Conservation (phyloP, 2,888 invertebrate genomes). For the Tuberolachnus salignus region DNA sequence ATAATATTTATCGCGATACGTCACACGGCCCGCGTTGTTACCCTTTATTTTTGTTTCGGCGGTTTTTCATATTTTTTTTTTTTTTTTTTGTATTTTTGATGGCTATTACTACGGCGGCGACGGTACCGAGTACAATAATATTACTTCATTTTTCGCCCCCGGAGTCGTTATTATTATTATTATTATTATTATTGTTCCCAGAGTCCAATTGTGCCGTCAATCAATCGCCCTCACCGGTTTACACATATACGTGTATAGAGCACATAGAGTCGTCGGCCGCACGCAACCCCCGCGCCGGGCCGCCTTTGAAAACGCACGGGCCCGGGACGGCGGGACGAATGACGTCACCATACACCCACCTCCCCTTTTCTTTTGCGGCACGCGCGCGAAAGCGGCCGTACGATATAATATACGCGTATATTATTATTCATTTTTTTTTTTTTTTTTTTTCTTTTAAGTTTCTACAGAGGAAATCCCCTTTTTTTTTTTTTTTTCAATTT, state of each 20-base stretch:
- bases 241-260: too few relatives aligned
- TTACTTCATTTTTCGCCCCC: conserved; percentile 19
- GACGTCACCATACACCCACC: conserved; percentile 13
- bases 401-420: conserved; percentile 5
- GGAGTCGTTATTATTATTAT: conserved; percentile 36
- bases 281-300: conserved; percentile 44
- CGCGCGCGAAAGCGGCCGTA: conserved; percentile 11
- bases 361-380: conserved; percentile 14
- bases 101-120: not conserved
- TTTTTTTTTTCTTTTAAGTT: conserved; percentile 28
- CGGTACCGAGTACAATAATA: conserved; percentile 36
- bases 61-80: conserved; percentile 19
- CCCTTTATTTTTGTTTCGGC: conserved; percentile 19
- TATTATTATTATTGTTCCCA: conserved; percentile 55
- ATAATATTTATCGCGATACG: conserved; percentile 1
- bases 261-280: conserved; percentile 13
- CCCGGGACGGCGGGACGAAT: conserved; percentile 23
- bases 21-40: not conserved
- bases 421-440: conserved; percentile 8
- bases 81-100: not conserved
- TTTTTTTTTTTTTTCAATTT: not conserved
- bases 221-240: conserved; percentile 28
- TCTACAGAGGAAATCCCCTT: conserved; percentile 23
- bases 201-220: conserved; percentile 54
- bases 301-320: conserved; percentile 54